Evolutionary conservation across 2,797 vertebrate genomes (phyloP), one percentile per base, ranked within the genome.

Genomic region (Octomys mimax): DNA sequence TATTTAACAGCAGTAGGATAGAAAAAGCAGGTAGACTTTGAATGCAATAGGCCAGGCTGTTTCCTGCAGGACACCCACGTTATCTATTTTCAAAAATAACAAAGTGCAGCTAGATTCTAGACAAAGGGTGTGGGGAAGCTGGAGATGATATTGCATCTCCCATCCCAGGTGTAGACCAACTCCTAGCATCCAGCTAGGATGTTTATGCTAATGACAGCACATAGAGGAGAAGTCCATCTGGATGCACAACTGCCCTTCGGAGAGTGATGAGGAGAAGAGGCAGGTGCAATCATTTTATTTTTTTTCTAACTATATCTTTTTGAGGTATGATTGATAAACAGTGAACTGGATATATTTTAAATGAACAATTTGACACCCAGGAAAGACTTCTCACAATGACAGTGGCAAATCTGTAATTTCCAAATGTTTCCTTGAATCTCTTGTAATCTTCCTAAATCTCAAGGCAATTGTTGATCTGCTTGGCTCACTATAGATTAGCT

Each of bases 1-100:
- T 95, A 73, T 68, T 96, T 89, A 95, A 86, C 6, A 75, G 24
- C 86, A 96, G 54, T 89, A 91, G 89, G 77, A 54, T 89, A 22
- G 52, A 77, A 89, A 86, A 92, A 52, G n/a, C 19, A 82, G 18
- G 31, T 36, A 73, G 13, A 73, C 19, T 90, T 70, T 33, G 49
- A 94, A 87, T 85, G 52, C 46, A 62, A 64, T 71, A 73, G 52
- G 8, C 49, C 12, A 84, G 62, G 61, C 49, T 6, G 6, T 68
- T 71, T 96, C 77, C 71, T 95, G 52, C 39, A 57, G 57, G 22
- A 79, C 36, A 89, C 61, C 22, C 33, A 28, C 42, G 42, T 42
- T 92, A 91, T 89, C 70, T 83, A 42, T 84, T 97, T 97, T 89
- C 64, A 89, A 89, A 96, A 94, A 92, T 94, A 94, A 92, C 71